Evolutionary conservation across 64 coral and sea anemone genomes (phyloP).

Genomic region (Montipora foliosa): DNA sequence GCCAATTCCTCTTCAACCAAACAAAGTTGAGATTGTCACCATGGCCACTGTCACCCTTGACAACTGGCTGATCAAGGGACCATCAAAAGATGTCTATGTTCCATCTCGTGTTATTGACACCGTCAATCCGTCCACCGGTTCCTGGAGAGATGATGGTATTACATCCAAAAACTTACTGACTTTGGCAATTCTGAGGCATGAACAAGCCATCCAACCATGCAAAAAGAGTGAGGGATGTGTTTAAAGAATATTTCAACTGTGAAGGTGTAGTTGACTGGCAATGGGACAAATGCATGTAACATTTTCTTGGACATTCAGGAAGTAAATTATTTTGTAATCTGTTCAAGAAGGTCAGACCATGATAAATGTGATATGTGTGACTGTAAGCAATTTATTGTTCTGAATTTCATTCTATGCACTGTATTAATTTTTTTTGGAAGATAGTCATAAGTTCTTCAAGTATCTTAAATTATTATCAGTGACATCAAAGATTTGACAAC

Average conservation of each 20-base stretch:
- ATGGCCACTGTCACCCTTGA: conserved; percentile 51
- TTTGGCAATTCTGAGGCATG: conserved; percentile 28
- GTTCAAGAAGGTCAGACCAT: not conserved
- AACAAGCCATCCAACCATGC: conserved; percentile 50
- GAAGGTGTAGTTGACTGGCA: conserved; percentile 16
- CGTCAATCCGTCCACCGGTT: conserved; percentile 29
- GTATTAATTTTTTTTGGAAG: no score
- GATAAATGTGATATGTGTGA: no score
- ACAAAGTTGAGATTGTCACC: conserved; percentile 54
- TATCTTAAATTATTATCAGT: not conserved
- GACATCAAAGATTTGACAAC: not conserved
- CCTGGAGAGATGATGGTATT: conserved; percentile 33
- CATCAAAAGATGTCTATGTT: conserved; percentile 22
- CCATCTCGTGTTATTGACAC: conserved; percentile 54
- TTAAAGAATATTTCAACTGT: conserved; percentile 41
- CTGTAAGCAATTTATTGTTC: no score
- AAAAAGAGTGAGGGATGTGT: conserved; percentile 44
- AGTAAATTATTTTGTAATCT: conserved; percentile 31
- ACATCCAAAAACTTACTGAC: conserved; percentile 20
- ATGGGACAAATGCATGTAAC: conserved; percentile 14
- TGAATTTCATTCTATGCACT: no score
- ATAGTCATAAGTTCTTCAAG: not conserved
- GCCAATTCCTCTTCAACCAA: conserved; percentile 49
- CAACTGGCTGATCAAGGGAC: conserved; percentile 59
- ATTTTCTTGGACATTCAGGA: conserved; percentile 3